These are phyloP conservation scores for Bos indicus DNA, from an alignment of 2,113 vertebrate species.

Conservation along the genomic window DNA sequence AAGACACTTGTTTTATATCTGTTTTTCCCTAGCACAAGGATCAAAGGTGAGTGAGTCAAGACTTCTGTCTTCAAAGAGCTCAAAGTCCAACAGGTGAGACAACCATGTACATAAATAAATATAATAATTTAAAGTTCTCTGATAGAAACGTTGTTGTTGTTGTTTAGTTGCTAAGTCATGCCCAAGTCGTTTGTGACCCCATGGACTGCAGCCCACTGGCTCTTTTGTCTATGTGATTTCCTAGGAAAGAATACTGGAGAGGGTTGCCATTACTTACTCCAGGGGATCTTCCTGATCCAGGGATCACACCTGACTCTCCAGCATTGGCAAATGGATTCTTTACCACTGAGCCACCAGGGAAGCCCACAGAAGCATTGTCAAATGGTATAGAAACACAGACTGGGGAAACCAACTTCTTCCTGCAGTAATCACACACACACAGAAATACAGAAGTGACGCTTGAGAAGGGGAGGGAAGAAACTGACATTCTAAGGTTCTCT, in stretches of 20 bases:
- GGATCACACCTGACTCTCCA: not conserved
- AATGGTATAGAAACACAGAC: not conserved
- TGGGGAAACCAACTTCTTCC: not conserved
- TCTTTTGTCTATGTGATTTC: not conserved
- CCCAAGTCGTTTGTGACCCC: not conserved
- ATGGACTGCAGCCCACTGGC: not conserved
- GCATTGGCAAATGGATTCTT: not conserved
- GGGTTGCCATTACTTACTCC: not conserved
- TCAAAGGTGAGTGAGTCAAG: not conserved
- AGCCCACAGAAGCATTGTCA: not conserved
- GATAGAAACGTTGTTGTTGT: not conserved
- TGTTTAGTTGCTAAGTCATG: not conserved
- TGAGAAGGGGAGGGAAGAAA: not conserved
- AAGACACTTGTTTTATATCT: not conserved
- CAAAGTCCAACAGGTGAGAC: not conserved
- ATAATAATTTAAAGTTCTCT: not conserved
- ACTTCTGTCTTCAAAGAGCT: not conserved
- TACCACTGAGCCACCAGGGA: not conserved
- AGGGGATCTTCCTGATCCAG: not conserved
- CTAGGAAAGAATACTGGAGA: not conserved
- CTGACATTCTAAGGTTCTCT: not conserved
- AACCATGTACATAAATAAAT: not conserved
- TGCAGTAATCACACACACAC: rapidly evolving
- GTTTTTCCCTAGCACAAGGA: not conserved
- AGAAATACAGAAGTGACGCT: not conserved